phyloP scores from a whole-genome alignment of 2,888 invertebrate species.

The Andrena hattorfiana region DNA sequence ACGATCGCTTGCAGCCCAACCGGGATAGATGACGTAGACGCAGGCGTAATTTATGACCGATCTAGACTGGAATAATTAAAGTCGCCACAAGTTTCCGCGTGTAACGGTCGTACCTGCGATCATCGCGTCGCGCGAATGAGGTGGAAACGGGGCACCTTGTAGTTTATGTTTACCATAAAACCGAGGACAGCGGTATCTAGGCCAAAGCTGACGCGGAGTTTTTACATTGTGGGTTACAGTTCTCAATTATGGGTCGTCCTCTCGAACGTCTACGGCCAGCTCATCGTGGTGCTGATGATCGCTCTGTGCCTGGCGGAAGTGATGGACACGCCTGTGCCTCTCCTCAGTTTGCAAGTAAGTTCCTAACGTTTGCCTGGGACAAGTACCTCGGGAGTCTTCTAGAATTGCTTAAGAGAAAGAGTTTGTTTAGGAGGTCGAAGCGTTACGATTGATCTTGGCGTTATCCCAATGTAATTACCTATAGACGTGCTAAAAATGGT shows the following conservation, averaged over 20 bases:
- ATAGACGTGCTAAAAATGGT: not conserved
- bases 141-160: not conserved
- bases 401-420: not conserved
- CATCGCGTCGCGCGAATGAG: not conserved
- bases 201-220: not conserved
- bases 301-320: constrained; percentile 86
- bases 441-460: too few species aligned
- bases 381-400: too few species aligned
- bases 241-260: constrained; percentile 86
- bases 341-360: constrained; percentile 86
- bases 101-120: not conserved
- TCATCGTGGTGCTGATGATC: constrained; percentile 86
- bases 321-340: constrained; percentile 86
- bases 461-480: not conserved
- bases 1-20: not conserved
- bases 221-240: constrained; percentile 76
- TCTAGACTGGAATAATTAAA: constrained; percentile 2
- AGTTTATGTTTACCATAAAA: not conserved
- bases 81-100: not conserved
- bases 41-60: constrained; percentile 6
- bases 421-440: too few species aligned
- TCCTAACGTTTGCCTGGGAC: too few species aligned
- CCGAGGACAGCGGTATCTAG: not conserved
- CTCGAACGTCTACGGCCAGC: constrained; percentile 86
- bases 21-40: not conserved